These are phyloP conservation scores for Therioaphis trifolii DNA, from an alignment of 2,888 invertebrate genomes.

Conservation along the genomic window DNA sequence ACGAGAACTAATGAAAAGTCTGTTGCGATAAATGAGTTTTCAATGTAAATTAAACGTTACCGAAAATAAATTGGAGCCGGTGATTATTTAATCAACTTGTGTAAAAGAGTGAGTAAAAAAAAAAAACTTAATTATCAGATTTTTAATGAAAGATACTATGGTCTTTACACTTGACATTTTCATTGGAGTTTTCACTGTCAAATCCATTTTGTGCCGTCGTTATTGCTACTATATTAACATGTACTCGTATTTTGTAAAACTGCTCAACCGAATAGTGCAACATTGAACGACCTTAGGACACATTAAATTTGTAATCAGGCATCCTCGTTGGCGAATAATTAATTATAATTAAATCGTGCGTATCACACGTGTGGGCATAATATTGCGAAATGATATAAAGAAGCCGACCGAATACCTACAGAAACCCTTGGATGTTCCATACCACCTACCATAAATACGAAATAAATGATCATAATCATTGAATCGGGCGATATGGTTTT, in stretches of 20 bases:
- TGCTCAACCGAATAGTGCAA: neutral
- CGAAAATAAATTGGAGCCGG: neutral
- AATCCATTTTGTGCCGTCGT: neutral
- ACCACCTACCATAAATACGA: no score
- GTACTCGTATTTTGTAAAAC: neutral
- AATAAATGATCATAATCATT: no score
- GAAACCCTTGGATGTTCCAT: no score
- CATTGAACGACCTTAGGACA: neutral
- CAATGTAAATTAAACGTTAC: conserved; percentile 29
- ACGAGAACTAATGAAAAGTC: conserved; percentile 7
- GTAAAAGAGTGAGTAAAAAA: neutral
- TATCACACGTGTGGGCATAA: no score
- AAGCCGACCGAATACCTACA: no score
- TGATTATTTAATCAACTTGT: conserved; percentile 38
- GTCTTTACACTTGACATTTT: neutral
- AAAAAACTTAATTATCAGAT: conserved; percentile 30
- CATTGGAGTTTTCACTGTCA: neutral
- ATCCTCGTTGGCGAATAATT: no score
- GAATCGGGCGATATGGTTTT: neutral
- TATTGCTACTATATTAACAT: neutral
- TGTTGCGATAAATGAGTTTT: conserved; percentile 21
- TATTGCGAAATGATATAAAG: no score
- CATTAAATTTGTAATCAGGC: neutral
- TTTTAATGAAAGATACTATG: neutral
- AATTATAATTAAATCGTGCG: no score